phyloP scores from a whole-genome alignment of 2,888 invertebrate species.

The Agonopterix heracliana region DNA sequence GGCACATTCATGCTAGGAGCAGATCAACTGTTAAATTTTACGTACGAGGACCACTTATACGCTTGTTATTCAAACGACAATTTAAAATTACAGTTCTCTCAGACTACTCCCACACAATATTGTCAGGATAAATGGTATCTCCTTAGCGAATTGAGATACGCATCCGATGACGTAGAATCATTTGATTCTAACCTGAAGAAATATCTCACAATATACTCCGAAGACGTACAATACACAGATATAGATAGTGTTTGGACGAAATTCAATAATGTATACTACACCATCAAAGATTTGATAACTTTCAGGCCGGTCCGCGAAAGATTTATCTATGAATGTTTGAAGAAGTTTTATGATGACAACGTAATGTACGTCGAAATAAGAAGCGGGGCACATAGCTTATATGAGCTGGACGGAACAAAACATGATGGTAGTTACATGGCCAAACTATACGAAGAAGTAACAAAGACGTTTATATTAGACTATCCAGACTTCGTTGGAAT shows the following conservation, averaged over 20 bases:
- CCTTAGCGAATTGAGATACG: slow-evolving; percentile 62
- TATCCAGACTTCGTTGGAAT: slow-evolving; percentile 81
- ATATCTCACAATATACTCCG: slow-evolving; percentile 71
- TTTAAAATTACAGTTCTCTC: slow-evolving; percentile 53
- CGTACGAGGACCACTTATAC: slow-evolving; percentile 78
- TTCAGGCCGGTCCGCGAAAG: slow-evolving; percentile 80
- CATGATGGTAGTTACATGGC: slow-evolving; percentile 72
- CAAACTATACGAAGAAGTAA: slow-evolving; percentile 70
- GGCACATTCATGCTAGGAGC: slow-evolving; percentile 78
- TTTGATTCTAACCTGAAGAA: slow-evolving; percentile 73
- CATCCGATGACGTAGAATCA: slow-evolving; percentile 44
- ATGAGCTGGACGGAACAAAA: slow-evolving; percentile 78
- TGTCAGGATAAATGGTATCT: slow-evolving; percentile 64
- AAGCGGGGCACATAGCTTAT: slow-evolving; percentile 73
- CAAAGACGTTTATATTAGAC: slow-evolving; percentile 73
- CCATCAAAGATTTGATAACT: slow-evolving; percentile 71
- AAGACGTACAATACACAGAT: slow-evolving; percentile 50
- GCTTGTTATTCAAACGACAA: slow-evolving; percentile 50
- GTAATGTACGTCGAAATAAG: slow-evolving; percentile 83
- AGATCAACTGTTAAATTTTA: slow-evolving; percentile 77
- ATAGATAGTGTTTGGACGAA: slow-evolving; percentile 77
- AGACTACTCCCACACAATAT: slow-evolving; percentile 37
- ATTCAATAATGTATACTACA: slow-evolving; percentile 71
- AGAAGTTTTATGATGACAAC: slow-evolving; percentile 80
- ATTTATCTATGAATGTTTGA: slow-evolving; percentile 77